Evolutionary conservation across 2,888 invertebrate genomes (phyloP), one percentile per base, ranked within the genome.

Genomic region (Anagyrus pseudococci): DNA sequence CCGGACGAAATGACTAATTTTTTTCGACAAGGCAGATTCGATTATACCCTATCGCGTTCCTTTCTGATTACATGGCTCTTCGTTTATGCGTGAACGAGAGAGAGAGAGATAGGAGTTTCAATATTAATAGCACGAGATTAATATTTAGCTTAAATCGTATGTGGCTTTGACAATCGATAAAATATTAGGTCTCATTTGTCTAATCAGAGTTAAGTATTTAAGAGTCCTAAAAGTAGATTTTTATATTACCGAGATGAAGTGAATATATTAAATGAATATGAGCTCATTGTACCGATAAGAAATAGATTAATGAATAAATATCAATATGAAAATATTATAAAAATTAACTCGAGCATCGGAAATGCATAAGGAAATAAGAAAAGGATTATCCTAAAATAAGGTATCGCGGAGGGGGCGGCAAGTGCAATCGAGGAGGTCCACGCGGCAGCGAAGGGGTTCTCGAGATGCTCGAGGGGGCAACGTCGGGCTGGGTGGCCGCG

Each of bases 41-140:
- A 6, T 25, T 17, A 23, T n/a, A n/a, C n/a, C n/a, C n/a, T n/a
- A n/a, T n/a, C n/a, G n/a, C n/a, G 22, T 52, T 52, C 40, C 25
- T 56, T 41, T 40, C 15, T 33, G 33, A 46, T 44, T 44, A 44
- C 29, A n/a, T 15, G 37, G 29, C 37, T 56, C 25, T 23, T 40
- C 25, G 13, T 23, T 55, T 23, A 4, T 23, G 25, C 25, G 26
- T 17, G 10, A 3, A 22, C 22, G 23, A 29, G 43, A 43, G 26
- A 17, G 10, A 3, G 22, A n/a, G 23, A 29, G 43, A 43, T 50
- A 50, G 43, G 43, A 50, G 26, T 6, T 2, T 7, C 2, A 48
- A 20, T 48, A 57, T 37, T 48, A 19, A 48, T 48, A 20, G 2
- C 15, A 13, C 13, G 40, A 15, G 4, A 41, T 48, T 57, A 37